These are phyloP conservation scores for Mnemiopsis leidyi DNA, from an alignment of 37 sponge, comb jelly and placozoan genomes.

Conservation along the genomic window DNA sequence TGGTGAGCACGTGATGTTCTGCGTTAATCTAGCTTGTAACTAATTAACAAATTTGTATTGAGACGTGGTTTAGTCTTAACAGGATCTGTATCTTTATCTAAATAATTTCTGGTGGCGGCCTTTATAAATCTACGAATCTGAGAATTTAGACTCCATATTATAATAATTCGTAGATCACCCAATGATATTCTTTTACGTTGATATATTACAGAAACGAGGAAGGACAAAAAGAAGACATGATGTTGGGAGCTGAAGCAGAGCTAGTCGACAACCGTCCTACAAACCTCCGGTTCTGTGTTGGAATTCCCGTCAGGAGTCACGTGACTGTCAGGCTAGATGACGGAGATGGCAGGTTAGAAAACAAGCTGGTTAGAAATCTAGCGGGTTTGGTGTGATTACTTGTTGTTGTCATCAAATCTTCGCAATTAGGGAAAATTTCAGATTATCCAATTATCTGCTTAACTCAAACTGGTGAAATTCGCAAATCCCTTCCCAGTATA, in stretches of 20 bases:
- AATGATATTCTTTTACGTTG: no score
- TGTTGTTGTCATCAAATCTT: no score
- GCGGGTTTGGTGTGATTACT: no score
- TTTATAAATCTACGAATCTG: no score
- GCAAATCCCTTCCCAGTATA: not conserved
- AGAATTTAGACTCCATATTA: no score
- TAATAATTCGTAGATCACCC: no score
- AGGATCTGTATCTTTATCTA: no score
- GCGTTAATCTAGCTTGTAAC: not conserved
- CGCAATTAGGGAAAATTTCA: no score
- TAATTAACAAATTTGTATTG: no score
- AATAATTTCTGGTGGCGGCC: no score
- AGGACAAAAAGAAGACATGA: constrained; percentile 45
- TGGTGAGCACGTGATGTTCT: not conserved
- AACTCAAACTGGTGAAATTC: not conserved
- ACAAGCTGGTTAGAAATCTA: no score
- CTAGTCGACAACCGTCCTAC: not conserved
- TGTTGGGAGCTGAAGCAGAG: constrained; percentile 16
- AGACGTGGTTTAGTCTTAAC: no score
- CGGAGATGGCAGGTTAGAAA: constrained; percentile 63
- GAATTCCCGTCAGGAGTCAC: not conserved
- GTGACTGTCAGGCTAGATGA: constrained; percentile 11
- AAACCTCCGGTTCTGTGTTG: constrained; percentile 19
- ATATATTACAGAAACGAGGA: constrained; percentile 48
- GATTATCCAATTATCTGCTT: not conserved